Conservation (phyloP, 2,113 vertebrate species). For the Heterotis niloticus region DNA sequence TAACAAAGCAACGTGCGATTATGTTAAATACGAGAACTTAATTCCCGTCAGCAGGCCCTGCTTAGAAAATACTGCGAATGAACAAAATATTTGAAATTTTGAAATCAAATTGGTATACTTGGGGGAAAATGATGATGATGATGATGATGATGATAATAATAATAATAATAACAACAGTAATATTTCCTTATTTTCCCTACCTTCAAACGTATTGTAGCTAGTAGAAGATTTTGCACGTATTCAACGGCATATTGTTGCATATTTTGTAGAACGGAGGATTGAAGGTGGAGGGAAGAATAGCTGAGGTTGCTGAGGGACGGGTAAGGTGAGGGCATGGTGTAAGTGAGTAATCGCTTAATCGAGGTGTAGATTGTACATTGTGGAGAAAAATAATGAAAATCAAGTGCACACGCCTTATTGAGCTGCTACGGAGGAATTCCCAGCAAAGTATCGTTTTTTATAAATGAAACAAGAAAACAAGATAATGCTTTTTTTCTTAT, state of each 20-base stretch:
- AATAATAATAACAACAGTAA: constrained; percentile 55
- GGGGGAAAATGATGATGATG: constrained; percentile 51
- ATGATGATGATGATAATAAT: constrained; percentile 56
- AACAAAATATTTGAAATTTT: constrained; percentile 50
- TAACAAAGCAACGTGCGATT: constrained; percentile 26
- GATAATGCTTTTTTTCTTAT: constrained; percentile 77
- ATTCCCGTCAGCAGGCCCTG: constrained; percentile 23
- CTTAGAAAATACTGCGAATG: constrained; percentile 35
- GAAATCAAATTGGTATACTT: constrained; percentile 61
- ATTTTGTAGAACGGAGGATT: constrained; percentile 62
- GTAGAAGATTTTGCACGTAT: constrained; percentile 68
- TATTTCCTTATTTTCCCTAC: constrained; percentile 35
- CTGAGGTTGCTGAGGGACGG: constrained; percentile 62
- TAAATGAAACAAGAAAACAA: constrained; percentile 55
- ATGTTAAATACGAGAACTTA: constrained; percentile 17
- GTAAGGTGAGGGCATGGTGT: constrained; percentile 64
- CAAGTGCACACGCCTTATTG: constrained; percentile 73
- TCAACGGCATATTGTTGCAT: constrained; percentile 58
- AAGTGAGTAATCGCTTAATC: constrained; percentile 68
- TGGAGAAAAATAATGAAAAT: constrained; percentile 48
- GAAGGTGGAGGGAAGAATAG: constrained; percentile 50
- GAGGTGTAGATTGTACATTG: constrained; percentile 76
- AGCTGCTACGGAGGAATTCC: constrained; percentile 91
- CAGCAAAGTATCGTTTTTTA: constrained; percentile 69
- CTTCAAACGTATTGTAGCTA: constrained; percentile 47